Conservation (phyloP, 2,113 vertebrate genomes). For the Poecile atricapillus region DNA sequence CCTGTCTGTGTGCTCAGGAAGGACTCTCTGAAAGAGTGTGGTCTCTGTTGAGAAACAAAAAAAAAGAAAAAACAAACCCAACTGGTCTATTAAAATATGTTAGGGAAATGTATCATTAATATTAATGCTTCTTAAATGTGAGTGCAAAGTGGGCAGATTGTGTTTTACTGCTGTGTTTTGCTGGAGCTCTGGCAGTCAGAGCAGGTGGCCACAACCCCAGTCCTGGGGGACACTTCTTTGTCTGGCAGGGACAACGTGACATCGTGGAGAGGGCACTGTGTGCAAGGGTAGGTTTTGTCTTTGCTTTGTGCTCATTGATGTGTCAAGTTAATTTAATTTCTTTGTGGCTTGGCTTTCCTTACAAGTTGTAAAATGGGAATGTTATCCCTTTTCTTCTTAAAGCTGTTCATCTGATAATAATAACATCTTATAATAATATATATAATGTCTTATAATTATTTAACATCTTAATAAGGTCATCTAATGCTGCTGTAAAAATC, state of each 20-base stretch:
- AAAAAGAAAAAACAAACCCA: not conserved
- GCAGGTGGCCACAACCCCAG: not conserved
- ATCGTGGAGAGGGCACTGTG: rapidly evolving
- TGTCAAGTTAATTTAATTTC: not conserved
- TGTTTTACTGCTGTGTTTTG: not conserved
- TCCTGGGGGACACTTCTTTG: not conserved
- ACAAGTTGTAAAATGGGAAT: not conserved
- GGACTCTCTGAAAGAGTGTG: not conserved
- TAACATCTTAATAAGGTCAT: not conserved
- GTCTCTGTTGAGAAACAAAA: not conserved
- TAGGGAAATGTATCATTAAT: not conserved
- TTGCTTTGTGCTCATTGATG: not conserved
- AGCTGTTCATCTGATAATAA: not conserved
- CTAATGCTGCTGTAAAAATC: not conserved
- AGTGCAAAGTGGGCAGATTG: not conserved
- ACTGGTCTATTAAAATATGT: not conserved
- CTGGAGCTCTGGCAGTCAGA: not conserved
- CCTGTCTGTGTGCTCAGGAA: not conserved
- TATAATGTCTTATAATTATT: too few relatives aligned
- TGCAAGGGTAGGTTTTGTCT: not conserved
- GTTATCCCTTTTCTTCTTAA: not conserved
- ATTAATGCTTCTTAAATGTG: not conserved
- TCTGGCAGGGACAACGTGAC: rapidly evolving
- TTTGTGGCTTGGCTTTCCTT: not conserved
- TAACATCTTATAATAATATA: too few relatives aligned